phyloP scores from a whole-genome alignment of 37 sponge, comb jelly and placozoan genomes.

The Crambe crambe region DNA sequence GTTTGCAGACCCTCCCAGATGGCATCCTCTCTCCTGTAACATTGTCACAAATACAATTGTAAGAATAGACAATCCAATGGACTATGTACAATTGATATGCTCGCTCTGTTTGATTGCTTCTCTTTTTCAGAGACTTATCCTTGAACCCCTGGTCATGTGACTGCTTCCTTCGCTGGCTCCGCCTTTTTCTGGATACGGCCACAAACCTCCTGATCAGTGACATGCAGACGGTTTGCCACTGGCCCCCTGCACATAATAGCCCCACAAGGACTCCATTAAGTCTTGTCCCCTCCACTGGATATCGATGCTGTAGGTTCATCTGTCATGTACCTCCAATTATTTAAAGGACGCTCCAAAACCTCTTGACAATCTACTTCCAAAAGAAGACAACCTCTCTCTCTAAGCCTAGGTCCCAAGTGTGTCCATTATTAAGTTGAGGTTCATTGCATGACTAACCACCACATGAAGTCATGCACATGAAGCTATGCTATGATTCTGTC shows the following conservation, averaged over 20 bases:
- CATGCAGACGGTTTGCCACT: conserved; percentile 6
- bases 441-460: neutral
- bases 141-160: conserved; percentile 77
- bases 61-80: neutral
- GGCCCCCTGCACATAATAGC: conserved; percentile 21
- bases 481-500: too few species aligned
- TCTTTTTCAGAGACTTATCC: conserved; percentile 28
- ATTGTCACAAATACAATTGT: conserved; percentile 15
- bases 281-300: neutral
- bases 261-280: neutral
- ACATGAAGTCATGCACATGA: neutral
- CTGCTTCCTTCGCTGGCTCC: conserved; percentile 43
- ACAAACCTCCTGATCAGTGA: neutral
- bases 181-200: neutral
- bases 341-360: neutral
- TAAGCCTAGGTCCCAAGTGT: neutral
- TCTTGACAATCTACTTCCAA: neutral
- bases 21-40: conserved; percentile 11
- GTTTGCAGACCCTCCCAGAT: conserved; percentile 34
- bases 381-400: too few species aligned
- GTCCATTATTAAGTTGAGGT: neutral
- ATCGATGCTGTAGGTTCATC: conserved; percentile 29
- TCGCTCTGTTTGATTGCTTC: too few species aligned
- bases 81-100: too few species aligned
- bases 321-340: too few species aligned